Conservation (phyloP, 2,888 invertebrate species). For the Tipula confusa region DNA sequence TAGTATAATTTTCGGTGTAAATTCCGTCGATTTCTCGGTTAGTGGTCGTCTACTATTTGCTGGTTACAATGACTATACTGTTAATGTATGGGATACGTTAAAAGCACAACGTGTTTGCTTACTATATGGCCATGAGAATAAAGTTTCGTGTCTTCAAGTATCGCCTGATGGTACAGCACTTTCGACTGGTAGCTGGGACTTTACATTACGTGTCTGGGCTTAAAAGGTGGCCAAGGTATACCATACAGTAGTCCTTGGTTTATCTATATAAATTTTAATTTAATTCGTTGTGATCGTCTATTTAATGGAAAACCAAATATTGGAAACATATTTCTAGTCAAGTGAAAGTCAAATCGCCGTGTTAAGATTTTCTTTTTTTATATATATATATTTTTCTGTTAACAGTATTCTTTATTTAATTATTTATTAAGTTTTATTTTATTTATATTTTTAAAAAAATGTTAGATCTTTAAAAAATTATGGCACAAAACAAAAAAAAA, state of each 20-base stretch:
- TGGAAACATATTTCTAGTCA: neutral
- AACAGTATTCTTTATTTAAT: neutral
- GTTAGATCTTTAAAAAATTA: neutral
- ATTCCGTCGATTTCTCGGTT: conserved; percentile 95
- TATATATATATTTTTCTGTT: neutral
- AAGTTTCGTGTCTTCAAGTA: conserved; percentile 85
- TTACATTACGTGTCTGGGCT: conserved; percentile 69
- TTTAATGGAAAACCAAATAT: neutral
- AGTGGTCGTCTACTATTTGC: conserved; percentile 94
- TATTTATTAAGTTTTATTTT: neutral
- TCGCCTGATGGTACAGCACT: conserved; percentile 97
- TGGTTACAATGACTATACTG: conserved; percentile 98
- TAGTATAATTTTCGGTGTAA: conserved; percentile 95
- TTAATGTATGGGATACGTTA: conserved; percentile 97
- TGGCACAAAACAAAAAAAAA: no score
- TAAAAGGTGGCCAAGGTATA: neutral
- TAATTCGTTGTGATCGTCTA: conserved; percentile 25
- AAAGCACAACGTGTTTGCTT: conserved; percentile 87
- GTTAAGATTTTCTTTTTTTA: neutral
- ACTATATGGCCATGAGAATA: conserved; percentile 93
- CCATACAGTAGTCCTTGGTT: neutral
- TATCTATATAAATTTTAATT: neutral
- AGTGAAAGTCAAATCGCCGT: neutral
- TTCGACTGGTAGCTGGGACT: conserved; percentile 97
- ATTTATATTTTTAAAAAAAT: neutral